Evolutionary conservation across 2,888 invertebrate genomes (phyloP).

Genomic region (Sarcophaga rosellei): DNA sequence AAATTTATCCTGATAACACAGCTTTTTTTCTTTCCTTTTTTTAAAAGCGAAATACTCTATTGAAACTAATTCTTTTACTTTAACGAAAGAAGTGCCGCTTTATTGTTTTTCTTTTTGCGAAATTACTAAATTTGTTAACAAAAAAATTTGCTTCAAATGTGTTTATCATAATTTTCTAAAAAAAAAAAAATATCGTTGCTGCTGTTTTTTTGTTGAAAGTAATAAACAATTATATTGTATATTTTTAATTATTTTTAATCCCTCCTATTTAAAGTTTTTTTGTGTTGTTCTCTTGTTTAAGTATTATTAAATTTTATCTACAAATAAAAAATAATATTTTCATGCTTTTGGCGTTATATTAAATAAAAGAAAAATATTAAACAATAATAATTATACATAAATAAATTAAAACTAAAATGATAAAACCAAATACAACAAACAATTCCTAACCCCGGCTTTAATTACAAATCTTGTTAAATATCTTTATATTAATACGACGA

Average conservation of each 20-base stretch:
- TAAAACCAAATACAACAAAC: slow-evolving; percentile 32
- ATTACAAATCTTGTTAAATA: neutral
- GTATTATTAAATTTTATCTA: slow-evolving; percentile 66
- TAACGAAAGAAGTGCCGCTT: slow-evolving; percentile 46
- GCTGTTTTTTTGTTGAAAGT: slow-evolving; percentile 66
- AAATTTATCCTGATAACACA: slow-evolving; percentile 53
- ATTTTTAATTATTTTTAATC: slow-evolving; percentile 26
- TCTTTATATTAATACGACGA: slow-evolving; percentile 52
- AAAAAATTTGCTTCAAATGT: neutral
- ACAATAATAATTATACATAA: slow-evolving; percentile 63
- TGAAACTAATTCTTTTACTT: neutral
- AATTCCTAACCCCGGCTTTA: slow-evolving; percentile 51
- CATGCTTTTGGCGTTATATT: slow-evolving; percentile 63
- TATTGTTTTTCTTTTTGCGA: slow-evolving; percentile 31
- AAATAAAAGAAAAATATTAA: slow-evolving; percentile 3
- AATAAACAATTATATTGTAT: slow-evolving; percentile 36
- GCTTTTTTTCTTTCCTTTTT: slow-evolving; percentile 20
- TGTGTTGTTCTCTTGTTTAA: slow-evolving; percentile 68
- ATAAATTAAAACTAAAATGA: slow-evolving; percentile 49
- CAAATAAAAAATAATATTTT: slow-evolving; percentile 27
- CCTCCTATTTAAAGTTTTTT: slow-evolving; percentile 37
- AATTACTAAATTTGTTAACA: neutral
- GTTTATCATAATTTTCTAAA: slow-evolving; percentile 13
- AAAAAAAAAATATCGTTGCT: slow-evolving; percentile 48
- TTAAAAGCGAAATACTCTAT: neutral